Conservation (phyloP, 2,888 invertebrate species). For the Ectemnius lituratus region DNA sequence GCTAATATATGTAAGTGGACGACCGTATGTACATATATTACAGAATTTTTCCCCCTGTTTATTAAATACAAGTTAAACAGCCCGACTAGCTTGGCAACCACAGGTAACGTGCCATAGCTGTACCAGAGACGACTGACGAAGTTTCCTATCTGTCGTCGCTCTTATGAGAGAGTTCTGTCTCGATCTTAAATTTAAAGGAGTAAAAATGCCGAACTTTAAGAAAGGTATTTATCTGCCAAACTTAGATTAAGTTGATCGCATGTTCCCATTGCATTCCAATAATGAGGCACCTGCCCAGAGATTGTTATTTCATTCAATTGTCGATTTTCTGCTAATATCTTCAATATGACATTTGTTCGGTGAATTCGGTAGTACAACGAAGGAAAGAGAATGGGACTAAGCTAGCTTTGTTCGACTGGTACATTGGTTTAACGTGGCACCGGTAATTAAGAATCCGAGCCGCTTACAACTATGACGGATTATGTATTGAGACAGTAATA, state of each 20-base stretch:
- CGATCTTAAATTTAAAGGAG: slow-evolving; percentile 7
- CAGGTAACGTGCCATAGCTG: too few species aligned
- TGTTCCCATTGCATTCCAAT: background rate
- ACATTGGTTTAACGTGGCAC: slow-evolving; percentile 14
- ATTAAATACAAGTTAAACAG: too few species aligned
- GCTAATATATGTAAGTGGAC: slow-evolving; percentile 36
- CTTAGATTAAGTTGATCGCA: slow-evolving; percentile 5
- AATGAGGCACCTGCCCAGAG: too few species aligned
- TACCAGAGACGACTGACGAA: too few species aligned
- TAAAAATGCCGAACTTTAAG: background rate
- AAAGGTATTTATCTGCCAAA: background rate
- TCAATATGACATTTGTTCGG: too few species aligned
- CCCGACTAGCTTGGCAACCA: too few species aligned
- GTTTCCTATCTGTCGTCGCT: too few species aligned
- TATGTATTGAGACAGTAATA: slow-evolving; percentile 24
- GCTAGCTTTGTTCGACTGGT: background rate
- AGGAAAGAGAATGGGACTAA: too few species aligned
- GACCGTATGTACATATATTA: slow-evolving; percentile 58
- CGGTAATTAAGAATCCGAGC: slow-evolving; percentile 11
- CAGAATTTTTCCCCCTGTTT: slow-evolving; percentile 31
- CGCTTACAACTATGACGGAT: slow-evolving; percentile 25
- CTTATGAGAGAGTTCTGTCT: background rate
- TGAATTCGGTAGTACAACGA: too few species aligned
- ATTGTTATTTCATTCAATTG: too few species aligned
- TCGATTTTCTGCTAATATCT: too few species aligned